These are phyloP conservation scores for Sinosuthora webbiana DNA, from an alignment of 2,113 vertebrate species.

Conservation along the genomic window DNA sequence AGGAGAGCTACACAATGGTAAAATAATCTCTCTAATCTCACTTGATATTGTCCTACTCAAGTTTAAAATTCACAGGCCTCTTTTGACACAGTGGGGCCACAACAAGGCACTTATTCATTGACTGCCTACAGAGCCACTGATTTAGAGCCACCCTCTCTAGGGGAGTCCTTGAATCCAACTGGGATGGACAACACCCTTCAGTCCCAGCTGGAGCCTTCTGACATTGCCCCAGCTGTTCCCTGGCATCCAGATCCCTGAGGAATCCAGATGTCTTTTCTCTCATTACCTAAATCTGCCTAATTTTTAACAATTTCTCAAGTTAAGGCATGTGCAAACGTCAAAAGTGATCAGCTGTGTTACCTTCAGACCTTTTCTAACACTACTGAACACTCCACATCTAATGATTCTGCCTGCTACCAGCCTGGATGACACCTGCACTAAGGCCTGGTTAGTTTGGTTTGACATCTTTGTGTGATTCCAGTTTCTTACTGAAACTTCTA, in stretches of 20 bases:
- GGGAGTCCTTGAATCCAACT: not conserved
- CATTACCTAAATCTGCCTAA: not conserved
- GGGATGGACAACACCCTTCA: not conserved
- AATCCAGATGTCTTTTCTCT: not conserved
- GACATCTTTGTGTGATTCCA: not conserved
- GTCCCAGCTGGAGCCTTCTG: not conserved
- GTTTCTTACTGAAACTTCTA: not conserved
- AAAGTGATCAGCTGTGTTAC: not conserved
- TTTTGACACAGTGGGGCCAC: not conserved
- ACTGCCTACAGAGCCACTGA: not conserved
- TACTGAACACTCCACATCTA: not conserved
- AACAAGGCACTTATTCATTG: not conserved
- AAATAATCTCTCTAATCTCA: not conserved
- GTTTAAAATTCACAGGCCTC: not conserved
- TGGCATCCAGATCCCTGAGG: not conserved
- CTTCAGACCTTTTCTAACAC: not conserved
- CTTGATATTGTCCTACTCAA: not conserved
- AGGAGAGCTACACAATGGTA: not conserved
- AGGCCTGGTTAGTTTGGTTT: not conserved
- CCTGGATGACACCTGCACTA: not conserved
- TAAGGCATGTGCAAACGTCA: not conserved
- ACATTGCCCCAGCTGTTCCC: not conserved
- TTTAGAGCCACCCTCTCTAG: not conserved
- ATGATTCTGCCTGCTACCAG: not conserved
- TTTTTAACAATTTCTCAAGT: not conserved